phyloP scores from a whole-genome alignment of 2,113 vertebrate genomes.

The Cyprinus carpio region DNA sequence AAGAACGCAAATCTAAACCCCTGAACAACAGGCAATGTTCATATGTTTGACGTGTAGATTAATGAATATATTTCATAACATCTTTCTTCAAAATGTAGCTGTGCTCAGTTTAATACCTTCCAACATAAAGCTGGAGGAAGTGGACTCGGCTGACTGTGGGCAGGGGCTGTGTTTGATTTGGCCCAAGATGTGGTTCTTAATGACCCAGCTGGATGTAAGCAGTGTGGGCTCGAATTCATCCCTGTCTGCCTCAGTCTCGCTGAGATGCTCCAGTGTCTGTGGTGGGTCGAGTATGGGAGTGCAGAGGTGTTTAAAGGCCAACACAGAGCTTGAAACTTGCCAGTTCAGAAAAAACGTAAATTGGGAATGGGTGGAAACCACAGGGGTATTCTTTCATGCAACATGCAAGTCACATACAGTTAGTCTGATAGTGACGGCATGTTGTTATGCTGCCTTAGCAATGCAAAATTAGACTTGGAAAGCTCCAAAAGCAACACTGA shows the following conservation, averaged over 20 bases:
- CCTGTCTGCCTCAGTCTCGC: not conserved
- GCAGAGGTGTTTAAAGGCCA: constrained; percentile 15
- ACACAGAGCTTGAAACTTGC: not conserved
- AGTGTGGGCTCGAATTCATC: constrained; percentile 26
- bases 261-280: constrained; percentile 33
- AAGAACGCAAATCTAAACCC: not conserved
- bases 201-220: constrained; percentile 32
- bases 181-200: constrained; percentile 35
- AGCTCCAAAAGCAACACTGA: constrained; percentile 19
- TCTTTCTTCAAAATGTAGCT: not conserved
- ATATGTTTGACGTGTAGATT: constrained; percentile 7
- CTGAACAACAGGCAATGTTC: not conserved
- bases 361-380: constrained; percentile 1
- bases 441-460: not conserved
- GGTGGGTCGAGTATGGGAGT: constrained; percentile 28
- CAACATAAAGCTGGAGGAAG: constrained; percentile 9
- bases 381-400: constrained; percentile 8
- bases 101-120: constrained; percentile 4
- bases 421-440: not conserved
- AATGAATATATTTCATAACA: not conserved
- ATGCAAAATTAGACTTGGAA: constrained; percentile 13
- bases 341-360: not conserved
- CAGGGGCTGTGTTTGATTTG: constrained; percentile 38
- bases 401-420: constrained; percentile 11
- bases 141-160: constrained; percentile 26